Evolutionary conservation across 2,113 vertebrate species (phyloP).

Genomic region (Tympanuchus pallidicinctus): DNA sequence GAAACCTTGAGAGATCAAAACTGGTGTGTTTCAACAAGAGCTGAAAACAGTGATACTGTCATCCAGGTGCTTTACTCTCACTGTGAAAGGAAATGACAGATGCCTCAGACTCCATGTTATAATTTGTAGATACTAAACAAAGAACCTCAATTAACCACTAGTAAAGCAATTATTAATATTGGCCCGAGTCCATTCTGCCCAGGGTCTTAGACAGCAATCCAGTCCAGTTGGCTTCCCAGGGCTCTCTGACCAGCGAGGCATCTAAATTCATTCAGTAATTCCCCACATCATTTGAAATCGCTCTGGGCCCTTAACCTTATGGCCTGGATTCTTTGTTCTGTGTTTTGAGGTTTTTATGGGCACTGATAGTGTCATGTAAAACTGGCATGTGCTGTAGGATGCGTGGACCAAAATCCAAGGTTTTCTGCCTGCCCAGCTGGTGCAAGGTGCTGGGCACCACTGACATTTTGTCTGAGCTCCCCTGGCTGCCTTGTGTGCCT

Average conservation of each 20-base stretch:
- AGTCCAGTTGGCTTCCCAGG: background rate
- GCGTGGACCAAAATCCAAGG: background rate
- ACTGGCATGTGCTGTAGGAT: accelerated
- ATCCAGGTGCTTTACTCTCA: constrained; percentile 22
- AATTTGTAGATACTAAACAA: constrained; percentile 40
- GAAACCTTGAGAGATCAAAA: background rate
- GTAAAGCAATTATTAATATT: constrained; percentile 60
- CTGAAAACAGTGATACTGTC: background rate
- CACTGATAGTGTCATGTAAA: background rate
- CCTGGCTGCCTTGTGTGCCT: background rate
- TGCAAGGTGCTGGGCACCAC: accelerated
- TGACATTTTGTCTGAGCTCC: background rate
- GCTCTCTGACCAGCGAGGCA: background rate
- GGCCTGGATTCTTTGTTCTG: background rate
- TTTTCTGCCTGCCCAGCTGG: background rate
- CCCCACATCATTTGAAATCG: background rate
- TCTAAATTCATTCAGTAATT: background rate
- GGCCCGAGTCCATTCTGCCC: constrained; percentile 49
- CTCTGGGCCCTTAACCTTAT: background rate
- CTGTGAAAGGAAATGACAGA: constrained; percentile 18
- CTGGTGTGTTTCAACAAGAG: background rate
- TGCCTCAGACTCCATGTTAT: background rate
- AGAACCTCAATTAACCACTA: constrained; percentile 42
- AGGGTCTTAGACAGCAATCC: background rate
- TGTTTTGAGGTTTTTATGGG: background rate